Base-by-base conservation (phyloP, 2,888 invertebrate species). In the Caenorhabditis sinica region DNA sequence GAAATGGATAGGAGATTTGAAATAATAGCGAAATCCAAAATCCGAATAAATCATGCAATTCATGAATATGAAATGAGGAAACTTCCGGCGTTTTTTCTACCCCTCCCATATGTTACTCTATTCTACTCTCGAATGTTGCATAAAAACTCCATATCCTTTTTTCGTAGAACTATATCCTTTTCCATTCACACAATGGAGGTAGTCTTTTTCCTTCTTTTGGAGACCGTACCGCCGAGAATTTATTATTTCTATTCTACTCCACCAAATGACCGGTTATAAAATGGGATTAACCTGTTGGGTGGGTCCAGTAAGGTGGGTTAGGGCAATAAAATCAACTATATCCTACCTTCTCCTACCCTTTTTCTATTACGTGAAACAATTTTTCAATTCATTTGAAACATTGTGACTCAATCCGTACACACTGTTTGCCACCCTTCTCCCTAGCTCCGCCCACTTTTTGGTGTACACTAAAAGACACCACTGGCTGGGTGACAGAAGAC, bases 41-140 rank as follows among this genome's bases (percentile, higher is more conserved):
- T 40, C 40, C 40, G 13, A 40, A 40, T 36, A 36, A 36, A 36
- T 79, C 79, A 79, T 79, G 79, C 79, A 53, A 79, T 80, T 72
- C 43, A 20, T 66, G 80, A 80, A 80, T 80, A 80, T 3, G 45
- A 72, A 80, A 80, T 80, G 80, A 80, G 65, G 45, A 72, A 72
- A 72, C 60, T 80, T 80, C 80, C 80, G 80, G 80, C 80, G 66
- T 80, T 80, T 80, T 80, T 71, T 71, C 23, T 28, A 15, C 23
- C 30, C 23, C 33, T 49, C 49, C 60, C 43, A 45, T 49, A 60
- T 60, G 40, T 49, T 61, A 61, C 63, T 58, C 51, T 79, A 36
- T 56, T 43, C 23, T 51, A 58, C 53, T 71, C 72, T 30, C 45
- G 51, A 63, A 71, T 79, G 69, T 79, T 79, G 79, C 79, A 53